Evolutionary conservation across 2,113 vertebrate genomes (phyloP), one percentile per base, ranked within the genome.

Genomic region (Daboia siamensis): DNA sequence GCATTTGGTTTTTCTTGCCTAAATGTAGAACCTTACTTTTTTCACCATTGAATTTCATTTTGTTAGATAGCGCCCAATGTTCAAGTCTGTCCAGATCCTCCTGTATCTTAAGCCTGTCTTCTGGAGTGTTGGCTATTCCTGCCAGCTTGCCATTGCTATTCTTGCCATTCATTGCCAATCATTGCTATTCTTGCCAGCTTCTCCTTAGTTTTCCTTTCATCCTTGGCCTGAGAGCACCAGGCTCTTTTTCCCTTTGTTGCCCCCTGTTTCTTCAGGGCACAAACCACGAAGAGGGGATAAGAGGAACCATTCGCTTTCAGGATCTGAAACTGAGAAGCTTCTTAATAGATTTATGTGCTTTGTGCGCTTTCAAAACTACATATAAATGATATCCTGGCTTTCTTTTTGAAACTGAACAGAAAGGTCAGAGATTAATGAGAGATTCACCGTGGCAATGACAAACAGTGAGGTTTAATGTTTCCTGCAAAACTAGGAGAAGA

Each of bases 301-400:
- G 95, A 97, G 95, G 96, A 93, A 91, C 89, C 33, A 13, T 51
- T 91, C 55, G n/a, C 87, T 57, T 89, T 89, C 87, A 95, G 97
- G 92, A 95, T 96, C 93, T 56, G n/a, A 92, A 95, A 95, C 95
- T 93, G 94, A 96, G 95, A 96, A 94, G 86, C 92, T 90, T 93
- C 97, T 92, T 95, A 96, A 96, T 96, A 94, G 97, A 97, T 97
- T 97, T 97, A 97, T 95, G 93, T 94, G 93, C 74, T 51, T n/a
- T 96, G 93, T 94, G 87, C 87, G 56, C 61, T 95, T 94, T 92
- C 85, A 92, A 91, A 96, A 94, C 87, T 89, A 51, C 87, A 0
- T 0, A 86, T 55, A 84, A 93, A 93, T 90, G 93, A 48, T 93
- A 93, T 93, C 94, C 94, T 89, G 94, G 90, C 21, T 48, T 95